A percentile compares a stretch with the other conserved stretches of the same genome.
Conservation (phyloP, 2,113 vertebrate species). For the Monarcha castaneiventris region DNA sequence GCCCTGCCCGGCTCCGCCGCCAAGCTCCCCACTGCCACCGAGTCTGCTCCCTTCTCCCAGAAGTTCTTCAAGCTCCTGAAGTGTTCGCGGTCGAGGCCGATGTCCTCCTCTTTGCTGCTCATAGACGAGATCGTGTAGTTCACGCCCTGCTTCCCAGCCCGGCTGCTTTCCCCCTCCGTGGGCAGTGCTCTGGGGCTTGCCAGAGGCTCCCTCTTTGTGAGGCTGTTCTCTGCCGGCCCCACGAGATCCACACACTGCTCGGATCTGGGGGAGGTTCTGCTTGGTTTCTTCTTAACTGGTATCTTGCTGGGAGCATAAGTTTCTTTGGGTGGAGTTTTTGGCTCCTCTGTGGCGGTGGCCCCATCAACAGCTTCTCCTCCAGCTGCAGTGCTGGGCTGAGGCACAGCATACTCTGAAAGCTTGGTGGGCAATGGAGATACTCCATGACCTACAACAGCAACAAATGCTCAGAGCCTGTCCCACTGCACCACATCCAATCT, state of each 20-base stretch:
- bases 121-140: constrained; percentile 53
- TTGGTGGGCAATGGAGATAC: neutral
- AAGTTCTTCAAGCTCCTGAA: constrained; percentile 69
- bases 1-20: neutral
- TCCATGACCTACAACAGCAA: constrained; percentile 21
- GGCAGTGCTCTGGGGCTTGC: neutral
- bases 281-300: constrained; percentile 59
- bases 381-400: neutral
- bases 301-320: constrained; percentile 40
- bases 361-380: neutral
- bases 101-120: constrained; percentile 56
- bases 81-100: constrained; percentile 3
- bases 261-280: neutral
- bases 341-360: neutral
- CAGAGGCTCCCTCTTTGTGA: neutral
- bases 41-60: constrained; percentile 69
- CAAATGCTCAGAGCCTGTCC: neutral
- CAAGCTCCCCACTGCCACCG: neutral
- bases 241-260: neutral
- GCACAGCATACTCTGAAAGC: neutral
- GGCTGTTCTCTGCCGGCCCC: neutral
- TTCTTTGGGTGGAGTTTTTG: neutral
- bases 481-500: neutral
- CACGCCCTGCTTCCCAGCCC: neutral
- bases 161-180: neutral